These are phyloP conservation scores for Baronia brevicornis DNA, from an alignment of 2,888 invertebrate genomes.

Conservation along the genomic window DNA sequence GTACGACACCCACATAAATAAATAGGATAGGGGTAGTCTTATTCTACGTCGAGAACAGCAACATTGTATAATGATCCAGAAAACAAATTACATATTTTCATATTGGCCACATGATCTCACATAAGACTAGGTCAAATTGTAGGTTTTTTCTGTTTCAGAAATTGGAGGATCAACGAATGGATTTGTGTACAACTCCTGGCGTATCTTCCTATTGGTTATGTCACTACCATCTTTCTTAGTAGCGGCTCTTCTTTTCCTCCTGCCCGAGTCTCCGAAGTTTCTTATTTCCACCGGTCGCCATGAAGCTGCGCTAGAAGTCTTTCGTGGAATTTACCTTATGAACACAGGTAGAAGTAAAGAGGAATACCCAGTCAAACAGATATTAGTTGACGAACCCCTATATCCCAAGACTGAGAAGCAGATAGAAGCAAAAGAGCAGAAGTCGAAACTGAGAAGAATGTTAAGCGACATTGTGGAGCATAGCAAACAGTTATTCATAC, in stretches of 20 bases:
- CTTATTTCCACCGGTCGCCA: conserved; percentile 85
- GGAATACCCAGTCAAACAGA: conserved; percentile 84
- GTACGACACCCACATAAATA: no score
- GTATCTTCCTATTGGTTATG: conserved; percentile 91
- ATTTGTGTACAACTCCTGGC: conserved; percentile 93
- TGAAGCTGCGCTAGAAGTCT: conserved; percentile 87
- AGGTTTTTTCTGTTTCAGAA: conserved; percentile 46
- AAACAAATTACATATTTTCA: no score
- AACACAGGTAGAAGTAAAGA: conserved; percentile 86
- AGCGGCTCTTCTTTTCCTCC: conserved; percentile 85
- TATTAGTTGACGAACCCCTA: conserved; percentile 76
- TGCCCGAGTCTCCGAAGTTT: conserved; percentile 95
- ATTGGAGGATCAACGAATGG: conserved; percentile 80
- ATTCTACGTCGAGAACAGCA: no score
- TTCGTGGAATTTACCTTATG: conserved; percentile 86
- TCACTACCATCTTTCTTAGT: conserved; percentile 92
- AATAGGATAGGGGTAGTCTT: no score
- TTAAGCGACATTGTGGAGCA: conserved; percentile 85
- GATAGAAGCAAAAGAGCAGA: conserved; percentile 73
- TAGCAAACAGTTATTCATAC: conserved; percentile 86
- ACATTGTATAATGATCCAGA: no score
- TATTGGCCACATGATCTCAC: no score
- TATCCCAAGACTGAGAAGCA: conserved; percentile 74
- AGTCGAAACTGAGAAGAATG: conserved; percentile 83
- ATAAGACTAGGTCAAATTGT: background rate